A percentile compares a stretch with the other conserved stretches of the same genome.
phyloP scores from a whole-genome alignment of 1,140 invertebrate genomes.

The Anadara kagoshimensis region DNA sequence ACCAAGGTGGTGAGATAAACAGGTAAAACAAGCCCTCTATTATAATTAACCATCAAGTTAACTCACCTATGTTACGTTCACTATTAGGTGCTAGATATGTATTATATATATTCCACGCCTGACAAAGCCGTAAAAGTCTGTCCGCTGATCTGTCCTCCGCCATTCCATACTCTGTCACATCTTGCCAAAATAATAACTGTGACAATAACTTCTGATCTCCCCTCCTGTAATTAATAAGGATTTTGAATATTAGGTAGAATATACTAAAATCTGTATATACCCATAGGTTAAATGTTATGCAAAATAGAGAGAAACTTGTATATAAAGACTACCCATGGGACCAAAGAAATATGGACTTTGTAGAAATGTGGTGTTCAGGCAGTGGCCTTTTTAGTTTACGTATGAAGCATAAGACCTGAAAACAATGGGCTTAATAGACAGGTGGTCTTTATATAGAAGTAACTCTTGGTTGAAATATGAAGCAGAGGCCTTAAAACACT shows the following conservation, averaged over 20 bases:
- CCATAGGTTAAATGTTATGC: neutral
- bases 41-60: neutral
- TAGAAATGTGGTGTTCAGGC: neutral
- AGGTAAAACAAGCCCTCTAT: neutral
- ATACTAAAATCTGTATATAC: neutral
- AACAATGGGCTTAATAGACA: no score
- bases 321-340: neutral
- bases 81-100: slow-evolving; percentile 62
- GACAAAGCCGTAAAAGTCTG: slow-evolving; percentile 65
- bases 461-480: no score
- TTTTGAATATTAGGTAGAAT: no score
- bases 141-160: slow-evolving; percentile 68
- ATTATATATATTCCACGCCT: slow-evolving; percentile 73
- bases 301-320: neutral
- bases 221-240: slow-evolving; percentile 40
- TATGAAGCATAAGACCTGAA: neutral
- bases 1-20: neutral
- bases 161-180: slow-evolving; percentile 69
- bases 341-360: neutral
- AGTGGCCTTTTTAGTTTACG: neutral
- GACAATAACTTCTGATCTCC: slow-evolving; percentile 50
- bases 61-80: slow-evolving; percentile 60
- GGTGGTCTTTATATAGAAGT: no score
- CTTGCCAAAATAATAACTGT: slow-evolving; percentile 70
- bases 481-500: no score